A percentile compares a stretch with the other conserved stretches of the same genome.
phyloP scores from a whole-genome alignment of 2,113 vertebrate genomes.

The Puntigrus tetrazona region DNA sequence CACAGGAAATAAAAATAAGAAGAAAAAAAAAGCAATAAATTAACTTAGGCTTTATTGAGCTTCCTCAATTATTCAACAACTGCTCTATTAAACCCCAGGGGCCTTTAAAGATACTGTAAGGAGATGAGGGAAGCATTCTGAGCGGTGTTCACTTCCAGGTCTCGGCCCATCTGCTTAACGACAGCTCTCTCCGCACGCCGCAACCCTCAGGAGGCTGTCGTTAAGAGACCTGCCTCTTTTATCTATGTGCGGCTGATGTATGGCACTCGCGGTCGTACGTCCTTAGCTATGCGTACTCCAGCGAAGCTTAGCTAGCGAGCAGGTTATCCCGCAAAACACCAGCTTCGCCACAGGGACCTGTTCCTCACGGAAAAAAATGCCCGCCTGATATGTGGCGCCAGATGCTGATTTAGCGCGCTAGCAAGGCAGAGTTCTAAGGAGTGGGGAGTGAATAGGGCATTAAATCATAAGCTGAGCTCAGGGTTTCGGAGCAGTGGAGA shows the following conservation, averaged over 20 bases:
- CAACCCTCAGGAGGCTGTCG: conserved; percentile 36
- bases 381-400: conserved; percentile 36
- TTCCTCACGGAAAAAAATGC: neutral
- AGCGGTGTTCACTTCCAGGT: conserved; percentile 18
- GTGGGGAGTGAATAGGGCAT: conserved; percentile 25
- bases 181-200: conserved; percentile 32
- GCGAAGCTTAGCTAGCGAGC: neutral
- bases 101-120: conserved; percentile 43
- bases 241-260: conserved; percentile 29
- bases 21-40: conserved; percentile 43
- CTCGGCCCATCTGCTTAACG: conserved; percentile 26
- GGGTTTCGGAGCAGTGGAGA: conserved; percentile 8
- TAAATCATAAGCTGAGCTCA: conserved; percentile 43
- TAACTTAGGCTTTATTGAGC: conserved; percentile 54
- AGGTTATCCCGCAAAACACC: conserved; percentile 20
- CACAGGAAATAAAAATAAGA: neutral
- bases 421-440: conserved; percentile 12
- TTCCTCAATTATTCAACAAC: conserved; percentile 52
- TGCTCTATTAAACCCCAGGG: conserved; percentile 42
- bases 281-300: neutral
- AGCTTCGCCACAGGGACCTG: neutral
- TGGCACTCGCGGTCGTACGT: conserved; percentile 19
- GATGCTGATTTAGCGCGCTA: conserved; percentile 29
- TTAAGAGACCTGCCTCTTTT: conserved; percentile 42
- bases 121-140: conserved; percentile 37